Evolutionary conservation across 1,140 invertebrate species (phyloP).

Genomic region (Dendrolimus punctatus): DNA sequence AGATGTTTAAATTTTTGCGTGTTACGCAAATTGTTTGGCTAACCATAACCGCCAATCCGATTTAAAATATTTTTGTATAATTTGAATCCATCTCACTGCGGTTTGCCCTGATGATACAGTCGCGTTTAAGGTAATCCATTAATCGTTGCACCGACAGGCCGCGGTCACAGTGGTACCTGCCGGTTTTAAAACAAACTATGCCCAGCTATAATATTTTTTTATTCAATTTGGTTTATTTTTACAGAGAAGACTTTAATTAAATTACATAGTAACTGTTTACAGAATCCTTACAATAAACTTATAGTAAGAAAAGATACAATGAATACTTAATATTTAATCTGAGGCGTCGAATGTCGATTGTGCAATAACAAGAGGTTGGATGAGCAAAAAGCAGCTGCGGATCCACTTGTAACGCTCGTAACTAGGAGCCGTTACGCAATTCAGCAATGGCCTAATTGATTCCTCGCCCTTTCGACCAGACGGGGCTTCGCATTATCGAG

Average conservation of each 20-base stretch:
- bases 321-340: conserved; percentile 66
- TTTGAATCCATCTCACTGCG: conserved; percentile 17
- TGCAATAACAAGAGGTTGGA: conserved; percentile 64
- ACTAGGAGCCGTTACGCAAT: conserved; percentile 64
- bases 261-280: conserved; percentile 4
- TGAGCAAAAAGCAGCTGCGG: conserved; percentile 66
- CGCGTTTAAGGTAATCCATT: conserved; percentile 27
- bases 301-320: conserved; percentile 31
- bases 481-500: conserved; percentile 64
- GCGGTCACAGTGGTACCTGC: background rate
- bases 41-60: conserved; percentile 11
- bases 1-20: too few relatives aligned
- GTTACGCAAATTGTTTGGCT: background rate
- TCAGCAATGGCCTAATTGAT: conserved; percentile 67
- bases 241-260: background rate
- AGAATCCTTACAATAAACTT: conserved; percentile 15
- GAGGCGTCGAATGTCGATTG: conserved; percentile 56
- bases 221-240: background rate
- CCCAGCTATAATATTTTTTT: too few relatives aligned
- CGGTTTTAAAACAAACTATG: too few relatives aligned
- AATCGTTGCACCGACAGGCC: conserved; percentile 9
- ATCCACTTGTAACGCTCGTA: conserved; percentile 58
- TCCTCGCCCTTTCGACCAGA: conserved; percentile 66
- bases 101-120: conserved; percentile 19
- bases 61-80: conserved; percentile 20